Conservation (phyloP, 2,797 vertebrate genomes). For the Spondyliosoma cantharus region DNA sequence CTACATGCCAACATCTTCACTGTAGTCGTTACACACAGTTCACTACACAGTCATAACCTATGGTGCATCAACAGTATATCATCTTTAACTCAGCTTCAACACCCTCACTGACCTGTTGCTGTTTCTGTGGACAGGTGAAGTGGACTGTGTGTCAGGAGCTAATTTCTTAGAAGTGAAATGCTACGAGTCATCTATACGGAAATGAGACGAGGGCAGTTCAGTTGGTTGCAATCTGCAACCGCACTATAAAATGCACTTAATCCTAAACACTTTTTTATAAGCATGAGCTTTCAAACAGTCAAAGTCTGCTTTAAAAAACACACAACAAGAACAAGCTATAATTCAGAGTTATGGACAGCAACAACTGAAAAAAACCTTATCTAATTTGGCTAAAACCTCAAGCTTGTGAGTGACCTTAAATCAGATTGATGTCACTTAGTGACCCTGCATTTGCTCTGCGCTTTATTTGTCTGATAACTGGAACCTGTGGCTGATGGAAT, state of each 20-base stretch:
- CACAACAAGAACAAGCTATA: conserved; percentile 8
- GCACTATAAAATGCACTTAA: too few species aligned
- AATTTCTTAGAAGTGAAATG: not conserved
- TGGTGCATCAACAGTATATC: conserved; percentile 1
- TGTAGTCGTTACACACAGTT: not conserved
- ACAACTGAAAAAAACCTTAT: conserved; percentile 13
- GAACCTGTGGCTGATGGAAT: conserved; percentile 56
- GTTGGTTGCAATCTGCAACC: too few species aligned
- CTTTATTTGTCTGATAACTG: conserved; percentile 45
- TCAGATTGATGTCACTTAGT: conserved; percentile 61
- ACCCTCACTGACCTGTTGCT: not conserved
- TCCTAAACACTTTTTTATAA: not conserved
- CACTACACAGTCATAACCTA: not conserved
- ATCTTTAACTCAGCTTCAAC: not conserved
- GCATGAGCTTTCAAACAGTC: not conserved
- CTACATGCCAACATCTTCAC: not conserved
- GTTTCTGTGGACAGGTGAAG: not conserved
- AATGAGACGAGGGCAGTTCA: too few species aligned
- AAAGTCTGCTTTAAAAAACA: not conserved
- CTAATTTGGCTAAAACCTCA: conserved; percentile 48
- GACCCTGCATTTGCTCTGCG: conserved; percentile 42
- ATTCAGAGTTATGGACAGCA: conserved; percentile 21
- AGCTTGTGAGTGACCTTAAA: conserved; percentile 39
- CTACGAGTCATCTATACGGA: not conserved
- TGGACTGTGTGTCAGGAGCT: not conserved